Conservation (phyloP, 92 coral and sea anemone genomes). For the Phymanthus crucifer region DNA sequence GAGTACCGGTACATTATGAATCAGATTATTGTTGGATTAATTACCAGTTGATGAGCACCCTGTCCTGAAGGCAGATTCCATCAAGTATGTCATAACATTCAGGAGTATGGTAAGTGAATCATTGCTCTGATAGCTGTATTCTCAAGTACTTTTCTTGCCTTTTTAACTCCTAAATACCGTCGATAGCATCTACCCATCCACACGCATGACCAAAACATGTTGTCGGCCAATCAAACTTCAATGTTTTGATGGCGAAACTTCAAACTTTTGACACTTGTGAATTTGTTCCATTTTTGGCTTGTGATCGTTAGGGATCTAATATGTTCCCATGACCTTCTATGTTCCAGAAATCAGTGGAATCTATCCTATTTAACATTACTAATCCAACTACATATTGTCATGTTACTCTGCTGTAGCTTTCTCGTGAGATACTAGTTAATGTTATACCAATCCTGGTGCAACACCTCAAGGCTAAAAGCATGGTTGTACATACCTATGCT, state of each 20-base stretch:
- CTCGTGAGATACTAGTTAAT: conserved; percentile 79
- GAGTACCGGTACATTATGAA: not conserved
- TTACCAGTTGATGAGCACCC: conserved; percentile 71
- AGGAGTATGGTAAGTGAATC: conserved; percentile 86
- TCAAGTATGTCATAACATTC: conserved; percentile 87
- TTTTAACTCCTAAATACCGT: too few species aligned
- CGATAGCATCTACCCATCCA: too few species aligned
- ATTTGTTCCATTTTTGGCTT: too few species aligned
- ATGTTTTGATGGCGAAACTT: too few species aligned
- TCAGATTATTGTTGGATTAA: too few species aligned
- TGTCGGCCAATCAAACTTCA: too few species aligned
- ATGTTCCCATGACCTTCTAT: too few species aligned
- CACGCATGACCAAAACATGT: too few species aligned
- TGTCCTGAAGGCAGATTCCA: conserved; percentile 91
- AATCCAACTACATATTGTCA: not conserved
- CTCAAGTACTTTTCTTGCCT: not conserved
- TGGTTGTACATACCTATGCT: conserved; percentile 96
- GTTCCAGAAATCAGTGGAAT: too few species aligned
- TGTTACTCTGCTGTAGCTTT: conserved; percentile 49
- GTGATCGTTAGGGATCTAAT: too few species aligned
- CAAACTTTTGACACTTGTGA: too few species aligned
- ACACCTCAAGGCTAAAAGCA: conserved; percentile 80
- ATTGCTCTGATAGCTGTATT: conserved; percentile 33
- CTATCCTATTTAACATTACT: too few species aligned
- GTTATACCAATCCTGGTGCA: conserved; percentile 76